phyloP scores from a whole-genome alignment of 2,888 invertebrate genomes.

The Yponomeuta evonymella region DNA sequence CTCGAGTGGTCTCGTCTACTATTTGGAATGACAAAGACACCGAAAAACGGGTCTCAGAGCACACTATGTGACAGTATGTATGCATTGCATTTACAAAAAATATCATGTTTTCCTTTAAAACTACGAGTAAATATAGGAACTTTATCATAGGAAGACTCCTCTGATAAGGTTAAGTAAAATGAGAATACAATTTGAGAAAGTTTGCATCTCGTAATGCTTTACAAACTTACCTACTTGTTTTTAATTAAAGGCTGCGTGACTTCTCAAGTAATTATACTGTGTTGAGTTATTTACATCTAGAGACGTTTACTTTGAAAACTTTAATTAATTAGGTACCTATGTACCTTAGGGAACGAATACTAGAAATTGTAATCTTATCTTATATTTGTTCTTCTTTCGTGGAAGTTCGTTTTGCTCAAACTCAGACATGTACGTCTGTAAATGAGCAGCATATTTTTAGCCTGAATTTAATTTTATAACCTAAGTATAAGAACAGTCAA shows the following conservation, averaged over 20 bases:
- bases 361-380: neutral
- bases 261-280: neutral
- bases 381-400: conserved; percentile 14
- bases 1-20: too few species aligned
- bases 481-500: too few species aligned
- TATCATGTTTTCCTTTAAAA: neutral
- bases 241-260: conserved; percentile 9
- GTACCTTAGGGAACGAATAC: conserved; percentile 10
- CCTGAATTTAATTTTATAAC: too few species aligned
- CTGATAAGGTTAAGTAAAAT: neutral
- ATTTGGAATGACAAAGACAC: too few species aligned
- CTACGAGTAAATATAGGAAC: neutral
- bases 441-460: neutral
- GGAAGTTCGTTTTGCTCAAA: neutral
- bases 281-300: conserved; percentile 10
- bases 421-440: neutral
- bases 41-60: too few species aligned
- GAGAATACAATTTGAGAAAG: neutral
- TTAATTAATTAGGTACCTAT: conserved; percentile 8
- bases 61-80: too few species aligned
- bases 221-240: conserved; percentile 3
- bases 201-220: neutral
- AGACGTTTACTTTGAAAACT: conserved; percentile 3
- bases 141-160: neutral
- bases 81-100: neutral